Base-by-base conservation (phyloP, 2,888 invertebrate species). In the Eilema sororculum region DNA sequence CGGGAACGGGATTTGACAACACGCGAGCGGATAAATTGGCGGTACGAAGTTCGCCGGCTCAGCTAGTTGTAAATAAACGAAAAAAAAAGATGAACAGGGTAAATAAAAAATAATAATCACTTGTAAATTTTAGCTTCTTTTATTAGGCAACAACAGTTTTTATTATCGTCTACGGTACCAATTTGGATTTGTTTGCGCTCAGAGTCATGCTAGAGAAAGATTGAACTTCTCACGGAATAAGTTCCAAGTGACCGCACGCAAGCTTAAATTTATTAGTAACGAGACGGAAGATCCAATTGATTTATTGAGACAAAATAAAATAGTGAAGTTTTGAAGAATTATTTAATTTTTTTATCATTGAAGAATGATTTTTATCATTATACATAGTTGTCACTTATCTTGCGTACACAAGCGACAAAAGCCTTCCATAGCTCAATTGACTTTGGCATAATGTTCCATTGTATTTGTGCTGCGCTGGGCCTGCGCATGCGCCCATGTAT, bases 401-500 rank as follows among this genome's bases (percentile, higher is more conserved):
- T 89, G 91, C 89, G 91, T 92, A 95, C 91, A 94, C 92, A 94
- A 94, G 95, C 94, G 94, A 91, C 92, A 86, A 86, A 94, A 94
- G 93, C 94, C 89, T 90, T 94, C 89, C 91, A 90, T 93, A 95
- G 93, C 95, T 94, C 94, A 95, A 95, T 95, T 95, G 95, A 95
- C 95, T 95, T 95, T 95, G 95, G 95, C 94, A 95, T 95, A 92
- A 92, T 92, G 89, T 93, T 90, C 92, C 90, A 93, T 87, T 85
- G 88, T 90, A 89, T 94, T 93, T 94, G 94, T 93, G 94, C 93
- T 84, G 88, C 84, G 84, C 78, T 80, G 80, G 81, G 79, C 73
- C n/a, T n/a, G n/a, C 78, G 78, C 78, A 75, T 68, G 79, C 77
- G 76, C 81, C 73, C 74, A 73, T 72, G 75, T 67, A 70, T 77